Evolutionary conservation across 2,797 vertebrate genomes (phyloP), one percentile per base, ranked within the genome.

Genomic region (Rhinophrynus dorsalis): DNA sequence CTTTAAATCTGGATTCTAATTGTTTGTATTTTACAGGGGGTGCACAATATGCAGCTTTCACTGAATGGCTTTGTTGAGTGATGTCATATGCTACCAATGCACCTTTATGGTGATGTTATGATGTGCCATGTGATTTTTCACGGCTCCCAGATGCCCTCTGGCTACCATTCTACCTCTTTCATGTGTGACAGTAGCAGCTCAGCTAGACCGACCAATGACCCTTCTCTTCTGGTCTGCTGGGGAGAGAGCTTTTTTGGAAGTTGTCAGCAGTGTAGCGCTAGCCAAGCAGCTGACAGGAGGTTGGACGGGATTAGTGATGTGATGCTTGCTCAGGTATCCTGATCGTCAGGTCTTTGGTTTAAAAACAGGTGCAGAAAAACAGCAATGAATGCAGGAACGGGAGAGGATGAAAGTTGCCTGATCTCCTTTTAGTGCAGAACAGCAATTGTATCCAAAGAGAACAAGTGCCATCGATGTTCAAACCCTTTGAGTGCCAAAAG

Each of bases 31-130:
- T n/a, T n/a, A n/a, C n/a, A n/a, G n/a, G n/a, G n/a, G n/a, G n/a
- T n/a, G n/a, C n/a, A n/a, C n/a, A n/a, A n/a, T n/a, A n/a, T 87
- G 79, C 71, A 73, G 23, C 24, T 7, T 15, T 2, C 27, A 27
- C 15, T 6, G 9, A 17, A 40, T 35, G 64, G 20, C 51, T 56
- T 67, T 17, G 3, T n/a, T 26, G 40, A 67, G 6, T 33, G 10
- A 35, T 56, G 33, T 40, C 52, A 58, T 67, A 67, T 58, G 65
- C 26, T 58, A 37, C 11, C 6, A 11, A 29, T 37, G 29, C 29
- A 56, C 35, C 17, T 54, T n/a, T 42, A 42, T 5, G 29, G 30
- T 27, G 24, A 38, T 9, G 24, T 13, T 59, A 51, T 45, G 27
- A 17, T n/a, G 23, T 17, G 24, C 17, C 9, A 17, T 35, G 10